A percentile compares a stretch with the other conserved stretches of the same genome.
These are phyloP conservation scores for Jordanella pulchra DNA, from an alignment of 2,797 vertebrate species.

Conservation along the genomic window DNA sequence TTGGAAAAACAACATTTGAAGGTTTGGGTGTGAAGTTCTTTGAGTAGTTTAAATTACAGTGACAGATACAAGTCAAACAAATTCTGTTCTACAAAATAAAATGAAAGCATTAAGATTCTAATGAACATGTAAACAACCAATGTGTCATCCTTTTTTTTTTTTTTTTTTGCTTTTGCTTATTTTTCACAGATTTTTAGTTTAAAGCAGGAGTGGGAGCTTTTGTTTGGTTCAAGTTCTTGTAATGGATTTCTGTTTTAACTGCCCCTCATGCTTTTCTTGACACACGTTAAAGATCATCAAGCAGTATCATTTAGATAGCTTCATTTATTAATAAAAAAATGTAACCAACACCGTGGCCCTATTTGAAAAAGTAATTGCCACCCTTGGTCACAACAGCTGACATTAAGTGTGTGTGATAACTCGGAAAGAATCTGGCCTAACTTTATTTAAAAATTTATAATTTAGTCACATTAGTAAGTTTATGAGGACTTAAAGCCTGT, in stretches of 20 bases:
- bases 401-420: background rate
- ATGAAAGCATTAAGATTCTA: background rate
- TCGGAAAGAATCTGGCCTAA: background rate
- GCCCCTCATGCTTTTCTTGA: too few relatives aligned
- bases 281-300: too few relatives aligned
- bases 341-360: background rate
- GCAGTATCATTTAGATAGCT: background rate
- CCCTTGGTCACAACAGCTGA: background rate
- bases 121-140: background rate
- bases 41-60: background rate
- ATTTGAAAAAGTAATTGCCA: background rate
- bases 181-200: too few relatives aligned
- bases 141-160: background rate
- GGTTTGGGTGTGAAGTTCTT: background rate
- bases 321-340: background rate
- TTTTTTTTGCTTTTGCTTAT: too few relatives aligned
- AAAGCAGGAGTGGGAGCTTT: too few relatives aligned
- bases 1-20: constrained; percentile 11
- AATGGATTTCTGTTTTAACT: too few relatives aligned
- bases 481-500: background rate
- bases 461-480: background rate
- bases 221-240: background rate
- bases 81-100: background rate
- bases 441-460: background rate
- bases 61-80: background rate